Evolutionary conservation across 1,140 invertebrate species (phyloP).

Genomic region (Agrilus planipennis): DNA sequence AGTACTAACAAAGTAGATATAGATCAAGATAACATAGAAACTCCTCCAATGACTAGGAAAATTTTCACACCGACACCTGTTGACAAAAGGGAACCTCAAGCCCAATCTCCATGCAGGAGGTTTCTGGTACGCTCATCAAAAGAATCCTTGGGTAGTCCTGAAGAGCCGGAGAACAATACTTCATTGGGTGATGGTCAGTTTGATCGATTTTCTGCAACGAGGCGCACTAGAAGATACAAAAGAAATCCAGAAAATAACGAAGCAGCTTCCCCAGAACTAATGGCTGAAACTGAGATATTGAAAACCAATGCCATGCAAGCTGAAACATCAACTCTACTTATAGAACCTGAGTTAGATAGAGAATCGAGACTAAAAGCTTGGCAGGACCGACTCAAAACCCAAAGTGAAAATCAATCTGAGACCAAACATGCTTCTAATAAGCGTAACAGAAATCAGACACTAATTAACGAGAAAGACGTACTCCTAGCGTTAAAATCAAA

Average conservation of each 20-base stretch:
- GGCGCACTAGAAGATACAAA: slow-evolving; percentile 72
- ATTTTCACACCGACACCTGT: slow-evolving; percentile 48
- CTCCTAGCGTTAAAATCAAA: slow-evolving; percentile 49
- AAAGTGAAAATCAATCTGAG: slow-evolving; percentile 9
- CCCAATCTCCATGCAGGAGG: slow-evolving; percentile 35
- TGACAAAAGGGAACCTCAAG: slow-evolving; percentile 41
- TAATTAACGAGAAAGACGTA: slow-evolving; percentile 50
- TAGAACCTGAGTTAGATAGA: slow-evolving; percentile 40
- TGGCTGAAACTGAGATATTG: slow-evolving; percentile 28
- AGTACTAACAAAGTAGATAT: slow-evolving; percentile 66
- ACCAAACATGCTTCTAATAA: slow-evolving; percentile 12
- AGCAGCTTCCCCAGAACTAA: slow-evolving; percentile 37
- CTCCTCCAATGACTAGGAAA: slow-evolving; percentile 66
- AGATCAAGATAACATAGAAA: slow-evolving; percentile 84
- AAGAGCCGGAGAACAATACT: slow-evolving; percentile 35
- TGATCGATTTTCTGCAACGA: slow-evolving; percentile 66
- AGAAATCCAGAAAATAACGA: slow-evolving; percentile 49
- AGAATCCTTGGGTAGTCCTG: slow-evolving; percentile 29
- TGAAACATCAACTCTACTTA: slow-evolving; percentile 15
- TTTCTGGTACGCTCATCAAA: slow-evolving; percentile 29
- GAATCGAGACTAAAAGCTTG: slow-evolving; percentile 48
- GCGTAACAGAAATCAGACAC: slow-evolving; percentile 40
- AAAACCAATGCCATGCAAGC: slow-evolving; percentile 11
- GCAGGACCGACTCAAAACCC: slow-evolving; percentile 47
- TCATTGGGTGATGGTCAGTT: slow-evolving; percentile 63